These are phyloP conservation scores for Agrochola lota DNA, from an alignment of 2,888 invertebrate genomes.

Conservation along the genomic window DNA sequence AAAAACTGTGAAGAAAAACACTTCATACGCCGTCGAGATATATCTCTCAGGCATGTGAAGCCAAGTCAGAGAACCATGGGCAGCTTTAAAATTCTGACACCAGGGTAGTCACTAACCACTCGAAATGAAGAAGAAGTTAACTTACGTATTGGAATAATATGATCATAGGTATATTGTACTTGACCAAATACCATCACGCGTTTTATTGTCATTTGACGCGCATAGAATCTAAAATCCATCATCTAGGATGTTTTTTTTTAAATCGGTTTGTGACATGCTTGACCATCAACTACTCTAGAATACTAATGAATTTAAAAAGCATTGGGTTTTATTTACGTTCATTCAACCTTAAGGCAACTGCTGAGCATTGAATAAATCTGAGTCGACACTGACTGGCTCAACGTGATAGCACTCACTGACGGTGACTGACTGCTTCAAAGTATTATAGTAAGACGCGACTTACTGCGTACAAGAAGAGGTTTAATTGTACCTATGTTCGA, in stretches of 20 bases:
- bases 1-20: too few species aligned
- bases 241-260: neutral
- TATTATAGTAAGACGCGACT: neutral
- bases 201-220: conserved; percentile 9
- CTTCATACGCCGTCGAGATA: too few species aligned
- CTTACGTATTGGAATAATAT: neutral
- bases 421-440: neutral
- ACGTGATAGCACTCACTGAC: too few species aligned
- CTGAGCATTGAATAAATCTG: conserved; percentile 1
- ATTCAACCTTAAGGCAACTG: neutral
- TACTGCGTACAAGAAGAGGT: neutral
- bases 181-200: conserved; percentile 28
- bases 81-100: too few species aligned
- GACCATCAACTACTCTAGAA: neutral
- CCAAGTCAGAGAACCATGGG: too few species aligned
- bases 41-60: too few species aligned
- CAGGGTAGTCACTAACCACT: too few species aligned
- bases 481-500: too few species aligned
- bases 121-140: too few species aligned
- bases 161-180: neutral
- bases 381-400: neutral
- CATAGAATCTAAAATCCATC: conserved; percentile 8
- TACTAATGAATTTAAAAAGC: neutral
- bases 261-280: neutral
- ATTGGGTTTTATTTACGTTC: neutral